phyloP scores from a whole-genome alignment of 1,140 invertebrate genomes.

The Atta texana region DNA sequence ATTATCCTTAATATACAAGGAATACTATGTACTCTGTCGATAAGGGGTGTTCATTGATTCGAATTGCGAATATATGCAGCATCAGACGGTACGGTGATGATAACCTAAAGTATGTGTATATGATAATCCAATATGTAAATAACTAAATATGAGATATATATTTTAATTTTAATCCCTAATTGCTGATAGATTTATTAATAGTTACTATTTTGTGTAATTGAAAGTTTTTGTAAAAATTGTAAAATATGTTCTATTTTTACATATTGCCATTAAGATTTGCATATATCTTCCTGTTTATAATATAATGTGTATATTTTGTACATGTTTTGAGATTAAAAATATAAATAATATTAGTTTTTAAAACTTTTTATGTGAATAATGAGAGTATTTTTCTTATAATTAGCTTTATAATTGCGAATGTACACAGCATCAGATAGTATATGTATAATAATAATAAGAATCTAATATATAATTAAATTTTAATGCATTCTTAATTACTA shows the following conservation, averaged over 20 bases:
- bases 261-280: neutral
- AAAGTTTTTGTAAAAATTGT: neutral
- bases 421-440: too few species aligned
- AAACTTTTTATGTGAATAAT: neutral
- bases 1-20: neutral
- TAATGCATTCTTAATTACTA: too few species aligned
- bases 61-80: neutral
- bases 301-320: neutral
- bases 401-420: neutral
- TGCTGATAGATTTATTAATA: neutral
- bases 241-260: neutral
- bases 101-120: neutral
- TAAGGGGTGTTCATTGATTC: slow-evolving; percentile 30
- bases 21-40: slow-evolving; percentile 16
- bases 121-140: neutral
- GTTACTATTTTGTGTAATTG: neutral
- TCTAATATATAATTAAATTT: too few species aligned
- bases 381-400: neutral
- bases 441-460: too few species aligned
- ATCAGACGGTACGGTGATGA: neutral
- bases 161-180: slow-evolving; percentile 1
- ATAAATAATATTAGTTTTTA: slow-evolving; percentile 8
- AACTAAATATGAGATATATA: neutral
- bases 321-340: neutral
- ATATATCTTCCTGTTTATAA: neutral